A percentile compares a stretch with the other conserved stretches of the same genome.
phyloP scores from a whole-genome alignment of 2,888 invertebrate genomes.

The Gryllus longicercus region DNA sequence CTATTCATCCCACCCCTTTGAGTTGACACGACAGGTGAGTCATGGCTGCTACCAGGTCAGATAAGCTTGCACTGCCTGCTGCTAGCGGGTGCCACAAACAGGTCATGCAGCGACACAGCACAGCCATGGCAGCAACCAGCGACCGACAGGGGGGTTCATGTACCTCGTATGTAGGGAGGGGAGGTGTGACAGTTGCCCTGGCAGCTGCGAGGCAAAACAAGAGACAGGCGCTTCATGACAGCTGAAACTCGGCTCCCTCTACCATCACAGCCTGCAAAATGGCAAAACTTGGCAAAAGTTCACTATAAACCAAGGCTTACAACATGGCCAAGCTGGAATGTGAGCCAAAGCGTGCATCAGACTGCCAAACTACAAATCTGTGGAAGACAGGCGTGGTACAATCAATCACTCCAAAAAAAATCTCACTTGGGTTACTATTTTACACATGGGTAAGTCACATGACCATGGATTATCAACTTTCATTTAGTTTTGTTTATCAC shows the following conservation, averaged over 20 bases:
- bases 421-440: background rate
- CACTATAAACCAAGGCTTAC: slow-evolving; percentile 20
- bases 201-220: slow-evolving; percentile 69
- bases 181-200: slow-evolving; percentile 66
- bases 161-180: slow-evolving; percentile 70
- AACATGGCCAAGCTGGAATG: background rate
- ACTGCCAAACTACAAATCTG: slow-evolving; percentile 6
- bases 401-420: background rate
- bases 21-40: background rate
- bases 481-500: no score
- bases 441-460: background rate
- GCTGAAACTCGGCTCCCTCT: slow-evolving; percentile 46
- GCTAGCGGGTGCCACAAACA: slow-evolving; percentile 17
- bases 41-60: slow-evolving; percentile 17
- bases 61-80: slow-evolving; percentile 11
- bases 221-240: slow-evolving; percentile 54
- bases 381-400: slow-evolving; percentile 9
- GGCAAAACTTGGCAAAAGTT: slow-evolving; percentile 35
- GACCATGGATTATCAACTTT: background rate
- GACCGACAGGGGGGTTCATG: slow-evolving; percentile 44
- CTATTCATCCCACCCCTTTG: background rate
- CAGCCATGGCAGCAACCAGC: slow-evolving; percentile 17
- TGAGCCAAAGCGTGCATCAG: slow-evolving; percentile 18
- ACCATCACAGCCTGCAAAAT: slow-evolving; percentile 49
- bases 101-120: slow-evolving; percentile 21